These are phyloP conservation scores for Sussaba pulchella DNA, from an alignment of 2,888 invertebrate species.

Conservation along the genomic window DNA sequence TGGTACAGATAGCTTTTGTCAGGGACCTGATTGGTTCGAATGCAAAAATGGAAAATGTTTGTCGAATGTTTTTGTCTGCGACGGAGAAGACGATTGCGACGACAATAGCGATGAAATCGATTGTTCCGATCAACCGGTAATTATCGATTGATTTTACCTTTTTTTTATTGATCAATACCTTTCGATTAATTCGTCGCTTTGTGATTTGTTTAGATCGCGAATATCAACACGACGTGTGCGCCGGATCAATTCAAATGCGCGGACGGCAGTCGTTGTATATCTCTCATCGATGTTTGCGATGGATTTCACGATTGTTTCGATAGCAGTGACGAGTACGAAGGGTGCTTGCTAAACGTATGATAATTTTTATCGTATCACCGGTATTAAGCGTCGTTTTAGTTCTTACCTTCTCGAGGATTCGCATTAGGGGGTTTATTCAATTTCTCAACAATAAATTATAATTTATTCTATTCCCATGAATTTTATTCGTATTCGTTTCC, in stretches of 20 bases:
- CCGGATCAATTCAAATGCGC: conserved; percentile 75
- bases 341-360: conserved; percentile 76
- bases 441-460: neutral
- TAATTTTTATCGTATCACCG: conserved; percentile 16
- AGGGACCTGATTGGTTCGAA: conserved; percentile 80
- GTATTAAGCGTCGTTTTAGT: too few relatives aligned
- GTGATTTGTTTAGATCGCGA: conserved; percentile 30
- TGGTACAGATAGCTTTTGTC: conserved; percentile 44
- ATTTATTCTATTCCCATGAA: neutral
- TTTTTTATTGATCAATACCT: neutral
- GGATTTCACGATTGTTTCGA: conserved; percentile 82
- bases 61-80: conserved; percentile 85
- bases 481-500: too few relatives aligned
- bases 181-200: neutral
- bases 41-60: conserved; percentile 86
- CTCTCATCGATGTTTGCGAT: conserved; percentile 82
- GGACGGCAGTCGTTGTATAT: conserved; percentile 81
- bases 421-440: neutral
- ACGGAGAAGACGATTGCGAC: conserved; percentile 86
- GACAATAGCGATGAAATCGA: conserved; percentile 86
- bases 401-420: too few relatives aligned
- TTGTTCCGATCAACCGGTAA: conserved; percentile 80
- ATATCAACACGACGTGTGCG: conserved; percentile 65
- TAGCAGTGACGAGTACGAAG: conserved; percentile 82
- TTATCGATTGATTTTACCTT: conserved; percentile 14